Evolutionary conservation across 2,113 vertebrate species (phyloP).

Genomic region (Hystrix brachyura): DNA sequence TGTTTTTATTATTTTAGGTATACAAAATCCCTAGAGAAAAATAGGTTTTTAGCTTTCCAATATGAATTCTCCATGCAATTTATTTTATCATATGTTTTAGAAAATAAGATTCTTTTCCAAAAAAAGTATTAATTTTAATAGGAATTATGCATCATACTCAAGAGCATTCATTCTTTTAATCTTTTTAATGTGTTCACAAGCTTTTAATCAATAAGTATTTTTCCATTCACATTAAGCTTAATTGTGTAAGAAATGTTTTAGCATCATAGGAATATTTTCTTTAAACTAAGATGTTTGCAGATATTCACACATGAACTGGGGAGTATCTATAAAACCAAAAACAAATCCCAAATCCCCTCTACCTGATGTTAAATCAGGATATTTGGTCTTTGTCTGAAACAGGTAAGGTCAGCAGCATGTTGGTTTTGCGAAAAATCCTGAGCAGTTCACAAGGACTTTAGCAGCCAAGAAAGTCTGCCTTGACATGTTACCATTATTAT

Average conservation of each 20-base stretch:
- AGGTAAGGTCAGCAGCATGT: not conserved
- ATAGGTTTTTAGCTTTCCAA: not conserved
- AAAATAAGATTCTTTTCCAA: conserved; percentile 14
- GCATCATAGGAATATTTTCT: not conserved
- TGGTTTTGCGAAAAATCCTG: not conserved
- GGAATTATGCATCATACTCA: conserved; percentile 2
- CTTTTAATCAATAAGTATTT: not conserved
- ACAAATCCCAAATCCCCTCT: not conserved
- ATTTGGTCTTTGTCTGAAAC: not conserved
- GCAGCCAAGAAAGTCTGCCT: not conserved
- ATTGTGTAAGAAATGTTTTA: conserved; percentile 15
- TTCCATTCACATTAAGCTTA: conserved; percentile 33
- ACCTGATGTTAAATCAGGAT: not conserved
- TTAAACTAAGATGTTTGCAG: not conserved
- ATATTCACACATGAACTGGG: not conserved
- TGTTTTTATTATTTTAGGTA: conserved; percentile 41
- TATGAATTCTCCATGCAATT: not conserved
- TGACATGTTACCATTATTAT: not conserved
- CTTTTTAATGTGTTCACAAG: not conserved
- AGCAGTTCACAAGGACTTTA: not conserved
- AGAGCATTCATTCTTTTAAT: conserved; percentile 49
- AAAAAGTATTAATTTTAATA: conserved; percentile 34
- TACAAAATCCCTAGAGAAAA: conserved; percentile 39
- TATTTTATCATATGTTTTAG: not conserved
- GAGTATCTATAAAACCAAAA: conserved; percentile 5